Conservation (phyloP, 2,113 vertebrate species). For the Tragelaphus imberbis region DNA sequence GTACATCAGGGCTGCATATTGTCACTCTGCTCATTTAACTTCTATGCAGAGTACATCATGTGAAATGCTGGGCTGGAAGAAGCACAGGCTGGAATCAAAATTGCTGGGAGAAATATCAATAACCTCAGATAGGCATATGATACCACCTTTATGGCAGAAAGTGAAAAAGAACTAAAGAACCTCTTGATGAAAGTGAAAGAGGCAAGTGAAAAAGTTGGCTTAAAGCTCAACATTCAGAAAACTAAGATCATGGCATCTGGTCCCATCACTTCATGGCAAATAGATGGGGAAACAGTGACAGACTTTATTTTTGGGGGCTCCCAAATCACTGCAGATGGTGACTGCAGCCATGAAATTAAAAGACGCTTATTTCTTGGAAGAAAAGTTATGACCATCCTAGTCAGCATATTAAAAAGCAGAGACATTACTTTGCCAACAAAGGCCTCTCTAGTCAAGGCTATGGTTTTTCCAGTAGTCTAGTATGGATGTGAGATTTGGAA, state of each 20-base stretch:
- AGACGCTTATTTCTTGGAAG: fast-evolving
- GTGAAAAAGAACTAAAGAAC: neutral
- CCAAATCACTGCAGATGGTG: neutral
- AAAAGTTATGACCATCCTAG: neutral
- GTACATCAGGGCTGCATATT: neutral
- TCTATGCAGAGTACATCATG: neutral
- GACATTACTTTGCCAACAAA: neutral
- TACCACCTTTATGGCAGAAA: neutral
- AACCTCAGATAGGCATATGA: neutral
- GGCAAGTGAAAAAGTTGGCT: neutral
- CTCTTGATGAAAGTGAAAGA: neutral
- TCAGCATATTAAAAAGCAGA: neutral
- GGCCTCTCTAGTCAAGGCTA: neutral
- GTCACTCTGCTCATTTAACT: neutral
- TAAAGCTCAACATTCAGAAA: neutral
- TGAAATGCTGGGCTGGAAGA: neutral
- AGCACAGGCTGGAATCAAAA: neutral
- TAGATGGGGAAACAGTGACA: neutral
- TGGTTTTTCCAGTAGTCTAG: neutral
- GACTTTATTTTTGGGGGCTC: neutral
- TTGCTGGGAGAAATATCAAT: neutral
- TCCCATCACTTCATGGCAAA: neutral
- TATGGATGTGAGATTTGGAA: neutral
- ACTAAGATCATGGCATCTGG: neutral
- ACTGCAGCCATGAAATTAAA: neutral